These are phyloP conservation scores for Sebastes minor DNA, from an alignment of 2,797 vertebrate genomes.

Conservation along the genomic window DNA sequence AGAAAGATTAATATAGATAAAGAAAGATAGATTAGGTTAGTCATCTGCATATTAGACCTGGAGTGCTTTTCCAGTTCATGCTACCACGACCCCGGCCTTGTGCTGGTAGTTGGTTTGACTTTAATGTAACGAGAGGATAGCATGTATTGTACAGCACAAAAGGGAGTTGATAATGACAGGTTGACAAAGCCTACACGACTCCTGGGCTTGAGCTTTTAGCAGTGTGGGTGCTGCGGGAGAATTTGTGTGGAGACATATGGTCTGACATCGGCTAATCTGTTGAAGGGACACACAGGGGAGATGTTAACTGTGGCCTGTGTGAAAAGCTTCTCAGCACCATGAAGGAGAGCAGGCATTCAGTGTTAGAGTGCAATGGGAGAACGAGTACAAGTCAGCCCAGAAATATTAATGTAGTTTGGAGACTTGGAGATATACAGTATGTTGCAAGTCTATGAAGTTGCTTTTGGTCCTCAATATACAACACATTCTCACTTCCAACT, in stretches of 20 bases:
- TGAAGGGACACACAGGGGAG: conserved; percentile 29
- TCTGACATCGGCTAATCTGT: conserved; percentile 56
- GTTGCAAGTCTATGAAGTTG: background rate
- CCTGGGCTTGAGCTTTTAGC: conserved; percentile 24
- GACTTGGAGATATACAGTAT: background rate
- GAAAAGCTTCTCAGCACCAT: conserved; percentile 21
- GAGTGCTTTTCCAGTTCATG: background rate
- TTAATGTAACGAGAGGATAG: conserved; percentile 15
- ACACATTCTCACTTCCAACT: too few relatives aligned
- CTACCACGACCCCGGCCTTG: background rate
- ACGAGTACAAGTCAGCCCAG: background rate
- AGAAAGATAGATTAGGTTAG: background rate
- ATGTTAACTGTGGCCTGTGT: conserved; percentile 36
- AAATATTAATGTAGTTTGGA: background rate
- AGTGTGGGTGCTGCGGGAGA: conserved; percentile 25
- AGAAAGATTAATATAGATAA: rapidly evolving
- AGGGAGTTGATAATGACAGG: conserved; percentile 30
- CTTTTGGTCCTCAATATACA: background rate
- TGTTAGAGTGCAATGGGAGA: background rate
- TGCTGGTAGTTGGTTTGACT: background rate
- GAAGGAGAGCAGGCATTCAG: background rate
- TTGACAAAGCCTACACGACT: conserved; percentile 37
- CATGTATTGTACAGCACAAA: conserved; percentile 29
- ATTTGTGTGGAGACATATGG: conserved; percentile 44
- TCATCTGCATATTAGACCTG: background rate